Evolutionary conservation across 2,888 invertebrate species (phyloP).

Genomic region (Andrena hattorfiana): DNA sequence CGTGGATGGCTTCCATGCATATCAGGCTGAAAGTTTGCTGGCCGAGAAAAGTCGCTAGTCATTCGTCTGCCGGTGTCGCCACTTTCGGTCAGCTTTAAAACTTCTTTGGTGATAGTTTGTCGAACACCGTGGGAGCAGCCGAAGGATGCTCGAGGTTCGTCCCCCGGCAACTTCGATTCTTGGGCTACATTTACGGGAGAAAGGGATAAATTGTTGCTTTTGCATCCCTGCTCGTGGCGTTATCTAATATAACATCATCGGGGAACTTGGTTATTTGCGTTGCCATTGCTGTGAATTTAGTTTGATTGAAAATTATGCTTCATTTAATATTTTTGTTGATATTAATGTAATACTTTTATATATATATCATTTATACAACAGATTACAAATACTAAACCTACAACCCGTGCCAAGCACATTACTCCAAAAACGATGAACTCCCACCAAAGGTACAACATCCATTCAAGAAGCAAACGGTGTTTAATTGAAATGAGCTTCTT

Average conservation of each 20-base stretch:
- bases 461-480: no score
- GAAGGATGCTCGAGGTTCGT: conserved; percentile 58
- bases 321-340: no score
- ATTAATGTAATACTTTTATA: no score
- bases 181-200: conserved; percentile 36
- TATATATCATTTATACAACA: no score
- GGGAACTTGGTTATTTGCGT: background rate
- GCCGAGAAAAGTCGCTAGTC: conserved; percentile 62
- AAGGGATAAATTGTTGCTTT: conserved; percentile 66
- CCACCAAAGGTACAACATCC: no score
- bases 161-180: conserved; percentile 40
- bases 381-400: no score
- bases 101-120: conserved; percentile 72
- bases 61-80: conserved; percentile 62
- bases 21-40: conserved; percentile 46
- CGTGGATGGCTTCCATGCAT: conserved; percentile 52
- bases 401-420: no score
- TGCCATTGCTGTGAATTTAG: no score
- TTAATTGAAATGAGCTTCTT: background rate
- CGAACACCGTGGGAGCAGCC: conserved; percentile 67
- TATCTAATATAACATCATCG: background rate
- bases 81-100: conserved; percentile 73
- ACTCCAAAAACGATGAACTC: no score
- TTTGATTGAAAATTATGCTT: no score
- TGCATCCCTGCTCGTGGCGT: conserved; percentile 33